These are phyloP conservation scores for Baccha elongata DNA, from an alignment of 2,888 invertebrate genomes.

Conservation along the genomic window DNA sequence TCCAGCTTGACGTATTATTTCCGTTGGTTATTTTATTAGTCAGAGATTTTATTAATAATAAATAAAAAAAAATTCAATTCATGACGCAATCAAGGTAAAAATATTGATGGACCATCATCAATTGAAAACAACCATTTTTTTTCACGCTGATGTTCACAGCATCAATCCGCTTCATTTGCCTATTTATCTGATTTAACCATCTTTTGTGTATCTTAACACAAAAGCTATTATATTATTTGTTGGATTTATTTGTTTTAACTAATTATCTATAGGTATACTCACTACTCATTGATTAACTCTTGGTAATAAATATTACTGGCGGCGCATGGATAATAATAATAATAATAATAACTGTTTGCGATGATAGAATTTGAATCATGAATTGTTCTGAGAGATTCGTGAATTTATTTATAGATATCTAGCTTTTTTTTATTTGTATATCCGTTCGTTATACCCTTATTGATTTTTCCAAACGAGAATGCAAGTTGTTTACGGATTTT, in stretches of 20 bases:
- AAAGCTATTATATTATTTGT: slow-evolving; percentile 19
- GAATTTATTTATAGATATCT: slow-evolving; percentile 49
- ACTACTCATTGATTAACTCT: slow-evolving; percentile 30
- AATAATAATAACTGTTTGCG: slow-evolving; percentile 54
- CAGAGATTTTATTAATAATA: slow-evolving; percentile 10
- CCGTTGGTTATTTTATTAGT: slow-evolving; percentile 12
- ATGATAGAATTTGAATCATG: slow-evolving; percentile 64
- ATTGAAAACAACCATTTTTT: slow-evolving; percentile 30
- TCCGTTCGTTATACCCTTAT: neutral
- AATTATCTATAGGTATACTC: slow-evolving; percentile 36
- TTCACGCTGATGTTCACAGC: neutral
- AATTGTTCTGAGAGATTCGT: slow-evolving; percentile 57
- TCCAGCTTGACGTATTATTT: slow-evolving; percentile 27
- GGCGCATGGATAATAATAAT: slow-evolving; percentile 48
- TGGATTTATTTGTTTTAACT: slow-evolving; percentile 35
- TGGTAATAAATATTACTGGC: slow-evolving; percentile 55
- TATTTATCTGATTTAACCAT: slow-evolving; percentile 22
- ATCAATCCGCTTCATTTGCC: slow-evolving; percentile 35
- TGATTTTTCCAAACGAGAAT: slow-evolving; percentile 4
- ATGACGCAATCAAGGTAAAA: slow-evolving; percentile 60
- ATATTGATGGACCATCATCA: slow-evolving; percentile 12
- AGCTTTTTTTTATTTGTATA: slow-evolving; percentile 13
- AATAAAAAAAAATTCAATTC: slow-evolving; percentile 45
- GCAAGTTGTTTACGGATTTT: slow-evolving; percentile 24
- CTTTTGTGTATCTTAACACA: slow-evolving; percentile 26